Evolutionary conservation across 2,113 vertebrate genomes (phyloP).

Genomic region (Plecturocebus donacophilus): DNA sequence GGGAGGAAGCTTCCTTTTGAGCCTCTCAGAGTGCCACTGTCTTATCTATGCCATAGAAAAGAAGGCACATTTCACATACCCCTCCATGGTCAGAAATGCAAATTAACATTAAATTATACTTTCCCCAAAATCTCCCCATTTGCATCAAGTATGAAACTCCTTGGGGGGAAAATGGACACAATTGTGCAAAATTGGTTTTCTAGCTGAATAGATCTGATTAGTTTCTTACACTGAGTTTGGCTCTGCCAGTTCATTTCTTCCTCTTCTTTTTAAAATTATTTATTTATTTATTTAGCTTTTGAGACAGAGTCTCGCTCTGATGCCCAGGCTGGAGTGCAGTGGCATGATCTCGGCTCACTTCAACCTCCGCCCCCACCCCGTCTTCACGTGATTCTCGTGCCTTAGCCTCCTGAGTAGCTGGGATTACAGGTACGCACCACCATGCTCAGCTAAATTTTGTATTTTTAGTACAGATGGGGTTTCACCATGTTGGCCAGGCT

Average conservation of each 20-base stretch:
- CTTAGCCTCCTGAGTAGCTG: too few relatives aligned
- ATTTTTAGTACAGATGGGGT: too few relatives aligned
- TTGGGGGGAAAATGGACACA: constrained; percentile 10
- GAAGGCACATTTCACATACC: constrained; percentile 16
- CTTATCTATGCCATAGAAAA: neutral
- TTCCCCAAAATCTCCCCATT: constrained; percentile 30
- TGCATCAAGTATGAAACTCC: constrained; percentile 73
- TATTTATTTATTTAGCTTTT: too few relatives aligned
- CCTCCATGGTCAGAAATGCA: constrained; percentile 59
- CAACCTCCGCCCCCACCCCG: too few relatives aligned
- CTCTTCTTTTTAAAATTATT: too few relatives aligned
- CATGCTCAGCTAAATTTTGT: too few relatives aligned
- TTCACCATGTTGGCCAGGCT: too few relatives aligned
- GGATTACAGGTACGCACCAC: accelerated
- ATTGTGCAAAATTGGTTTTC: constrained; percentile 57
- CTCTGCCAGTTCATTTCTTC: neutral
- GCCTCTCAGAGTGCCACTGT: neutral
- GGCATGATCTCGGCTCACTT: too few relatives aligned
- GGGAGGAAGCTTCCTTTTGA: neutral
- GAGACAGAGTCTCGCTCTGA: too few relatives aligned
- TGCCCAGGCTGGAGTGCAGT: too few relatives aligned
- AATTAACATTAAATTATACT: constrained; percentile 72
- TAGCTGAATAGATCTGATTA: constrained; percentile 53
- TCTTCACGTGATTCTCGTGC: too few relatives aligned
- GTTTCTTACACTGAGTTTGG: constrained; percentile 58